Conservation (phyloP, 2,888 invertebrate genomes). For the Chironomus tentans region DNA sequence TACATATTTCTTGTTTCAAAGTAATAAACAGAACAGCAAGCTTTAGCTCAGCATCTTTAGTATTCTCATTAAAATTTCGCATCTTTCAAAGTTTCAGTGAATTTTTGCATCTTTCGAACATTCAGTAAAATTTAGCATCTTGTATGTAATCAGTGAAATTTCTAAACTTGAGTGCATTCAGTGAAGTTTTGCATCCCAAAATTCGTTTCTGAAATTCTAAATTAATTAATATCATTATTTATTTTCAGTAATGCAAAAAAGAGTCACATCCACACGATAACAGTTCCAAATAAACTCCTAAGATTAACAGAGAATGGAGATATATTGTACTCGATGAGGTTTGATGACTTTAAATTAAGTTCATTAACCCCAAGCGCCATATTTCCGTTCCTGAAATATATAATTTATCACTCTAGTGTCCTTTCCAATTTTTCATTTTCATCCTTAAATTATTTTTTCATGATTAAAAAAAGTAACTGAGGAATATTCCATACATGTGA, state of each 20-base stretch:
- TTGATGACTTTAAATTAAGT: conserved; percentile 28
- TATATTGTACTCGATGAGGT: conserved; percentile 91
- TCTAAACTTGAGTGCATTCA: no score
- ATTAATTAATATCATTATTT: neutral
- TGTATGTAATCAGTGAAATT: no score
- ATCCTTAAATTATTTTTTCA: neutral
- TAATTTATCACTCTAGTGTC: neutral
- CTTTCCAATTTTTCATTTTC: neutral
- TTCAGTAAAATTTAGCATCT: no score
- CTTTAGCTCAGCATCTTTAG: no score
- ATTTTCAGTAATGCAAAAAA: conserved; percentile 67
- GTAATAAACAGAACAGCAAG: no score
- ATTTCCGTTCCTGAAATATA: neutral
- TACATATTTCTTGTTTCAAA: neutral
- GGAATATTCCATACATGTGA: no score
- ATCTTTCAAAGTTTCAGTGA: no score
- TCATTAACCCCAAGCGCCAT: neutral
- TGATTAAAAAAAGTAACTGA: neutral
- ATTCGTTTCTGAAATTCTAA: no score
- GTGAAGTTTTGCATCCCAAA: neutral
- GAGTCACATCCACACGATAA: conserved; percentile 91
- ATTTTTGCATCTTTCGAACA: no score
- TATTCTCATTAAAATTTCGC: no score
- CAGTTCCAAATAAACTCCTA: conserved; percentile 87
- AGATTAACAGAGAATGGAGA: conserved; percentile 84